Conservation (phyloP, 1,140 invertebrate genomes). For the Leucophenga varia region DNA sequence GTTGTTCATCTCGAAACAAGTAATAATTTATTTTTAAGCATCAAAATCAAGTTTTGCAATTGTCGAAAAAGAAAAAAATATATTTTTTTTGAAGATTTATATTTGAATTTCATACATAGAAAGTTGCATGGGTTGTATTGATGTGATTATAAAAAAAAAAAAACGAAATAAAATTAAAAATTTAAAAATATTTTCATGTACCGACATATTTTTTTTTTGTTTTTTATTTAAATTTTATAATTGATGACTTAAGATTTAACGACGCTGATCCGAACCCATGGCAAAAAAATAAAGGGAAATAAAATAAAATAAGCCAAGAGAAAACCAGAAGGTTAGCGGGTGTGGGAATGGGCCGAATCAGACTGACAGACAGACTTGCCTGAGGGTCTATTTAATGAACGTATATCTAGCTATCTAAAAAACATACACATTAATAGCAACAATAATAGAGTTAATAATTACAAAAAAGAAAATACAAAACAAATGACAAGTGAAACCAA, state of each 20-base stretch:
- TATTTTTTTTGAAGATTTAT: conserved; percentile 35
- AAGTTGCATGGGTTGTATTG: conserved; percentile 48
- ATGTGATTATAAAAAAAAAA: too few species aligned
- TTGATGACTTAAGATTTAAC: conserved; percentile 10
- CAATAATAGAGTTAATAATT: too few species aligned
- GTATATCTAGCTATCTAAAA: too few species aligned
- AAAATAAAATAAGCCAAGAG: too few species aligned
- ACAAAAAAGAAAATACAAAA: too few species aligned
- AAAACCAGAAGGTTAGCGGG: conserved; percentile 24
- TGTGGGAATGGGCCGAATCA: conserved; percentile 23
- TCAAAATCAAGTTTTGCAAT: conserved; percentile 42
- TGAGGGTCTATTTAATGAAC: too few species aligned
- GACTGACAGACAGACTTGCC: conserved; percentile 4
- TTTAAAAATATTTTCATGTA: conserved; percentile 43
- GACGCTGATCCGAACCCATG: conserved; percentile 37
- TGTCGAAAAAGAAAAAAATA: conserved; percentile 22
- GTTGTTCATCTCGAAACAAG: conserved; percentile 35
- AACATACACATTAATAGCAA: too few species aligned
- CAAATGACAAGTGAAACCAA: too few species aligned
- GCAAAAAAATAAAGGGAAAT: conserved; percentile 8
- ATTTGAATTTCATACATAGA: conserved; percentile 45
- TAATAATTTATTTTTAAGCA: conserved; percentile 47
- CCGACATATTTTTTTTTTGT: too few species aligned
- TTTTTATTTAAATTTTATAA: too few species aligned
- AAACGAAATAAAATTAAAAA: too few species aligned